Conservation (phyloP, 2,113 vertebrate genomes). For the Ascaphus truei region DNA sequence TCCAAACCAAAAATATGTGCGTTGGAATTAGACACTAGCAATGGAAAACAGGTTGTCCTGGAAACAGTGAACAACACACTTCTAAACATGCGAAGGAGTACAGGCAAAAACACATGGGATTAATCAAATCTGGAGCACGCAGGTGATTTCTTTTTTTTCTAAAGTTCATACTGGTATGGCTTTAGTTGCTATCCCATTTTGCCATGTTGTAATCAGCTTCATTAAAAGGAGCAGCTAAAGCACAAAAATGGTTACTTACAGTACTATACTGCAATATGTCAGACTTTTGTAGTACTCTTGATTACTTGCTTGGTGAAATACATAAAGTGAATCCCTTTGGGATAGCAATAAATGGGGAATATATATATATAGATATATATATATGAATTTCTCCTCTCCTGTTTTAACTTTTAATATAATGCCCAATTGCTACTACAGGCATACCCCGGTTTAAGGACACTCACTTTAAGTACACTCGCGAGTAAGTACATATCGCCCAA, state of each 20-base stretch:
- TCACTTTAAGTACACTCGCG: too few relatives aligned
- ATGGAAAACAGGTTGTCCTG: slow-evolving; percentile 58
- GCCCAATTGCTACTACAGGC: too few relatives aligned
- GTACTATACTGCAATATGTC: too few relatives aligned
- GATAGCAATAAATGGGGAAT: too few relatives aligned
- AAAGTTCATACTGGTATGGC: slow-evolving; percentile 38
- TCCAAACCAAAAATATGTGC: slow-evolving; percentile 65
- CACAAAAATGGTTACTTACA: background rate
- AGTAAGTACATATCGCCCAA: too few relatives aligned
- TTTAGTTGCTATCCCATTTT: background rate
- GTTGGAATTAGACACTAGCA: slow-evolving; percentile 57
- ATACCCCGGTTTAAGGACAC: too few relatives aligned
- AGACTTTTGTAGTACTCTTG: too few relatives aligned
- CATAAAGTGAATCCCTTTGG: too few relatives aligned
- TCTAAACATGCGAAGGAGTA: slow-evolving; percentile 50
- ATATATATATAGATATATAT: too few relatives aligned
- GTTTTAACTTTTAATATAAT: too few relatives aligned
- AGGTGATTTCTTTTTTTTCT: slow-evolving; percentile 54
- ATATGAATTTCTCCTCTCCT: too few relatives aligned
- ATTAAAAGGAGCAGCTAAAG: background rate
- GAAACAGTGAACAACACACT: slow-evolving; percentile 63
- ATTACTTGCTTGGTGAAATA: too few relatives aligned
- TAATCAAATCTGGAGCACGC: slow-evolving; percentile 40
- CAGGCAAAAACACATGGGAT: slow-evolving; percentile 52
- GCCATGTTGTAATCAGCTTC: background rate